Evolutionary conservation across 2,888 invertebrate species (phyloP).

Genomic region (Drosophila lacicola): DNA sequence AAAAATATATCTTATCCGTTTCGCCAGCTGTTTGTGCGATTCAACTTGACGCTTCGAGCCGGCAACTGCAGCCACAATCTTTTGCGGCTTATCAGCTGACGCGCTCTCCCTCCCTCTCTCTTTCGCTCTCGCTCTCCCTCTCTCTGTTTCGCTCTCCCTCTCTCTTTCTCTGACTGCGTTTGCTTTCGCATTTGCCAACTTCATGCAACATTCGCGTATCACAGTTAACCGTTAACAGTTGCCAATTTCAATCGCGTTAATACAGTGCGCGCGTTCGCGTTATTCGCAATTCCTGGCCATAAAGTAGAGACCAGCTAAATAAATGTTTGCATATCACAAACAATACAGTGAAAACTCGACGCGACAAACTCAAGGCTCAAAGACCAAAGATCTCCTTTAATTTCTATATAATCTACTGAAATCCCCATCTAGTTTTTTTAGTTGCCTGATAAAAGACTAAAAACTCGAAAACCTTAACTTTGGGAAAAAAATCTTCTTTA

Average conservation of each 20-base stretch:
- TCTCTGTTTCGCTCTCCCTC: constrained; percentile 3
- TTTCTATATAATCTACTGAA: too few species aligned
- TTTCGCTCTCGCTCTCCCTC: constrained; percentile 7
- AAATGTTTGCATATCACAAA: constrained; percentile 1
- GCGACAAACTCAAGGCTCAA: too few species aligned
- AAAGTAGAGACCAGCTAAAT: constrained; percentile 9
- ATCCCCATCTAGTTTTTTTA: too few species aligned
- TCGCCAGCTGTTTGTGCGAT: constrained; percentile 47
- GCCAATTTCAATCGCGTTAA: constrained; percentile 47
- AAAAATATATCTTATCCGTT: constrained; percentile 44
- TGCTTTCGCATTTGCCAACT: constrained; percentile 30
- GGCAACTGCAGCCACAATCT: constrained; percentile 18
- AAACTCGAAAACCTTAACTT: too few species aligned
- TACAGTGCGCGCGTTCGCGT: constrained; percentile 23
- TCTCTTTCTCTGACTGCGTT: constrained; percentile 2
- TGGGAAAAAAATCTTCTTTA: too few species aligned
- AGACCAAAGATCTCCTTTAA: too few species aligned
- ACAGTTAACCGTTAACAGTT: constrained; percentile 73
- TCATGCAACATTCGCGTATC: constrained; percentile 70
- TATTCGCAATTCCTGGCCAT: constrained; percentile 10
- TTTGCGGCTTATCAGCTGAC: constrained; percentile 41
- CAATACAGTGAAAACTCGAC: constrained; percentile 5
- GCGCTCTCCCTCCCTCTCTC: constrained; percentile 17
- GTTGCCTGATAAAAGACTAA: background rate
- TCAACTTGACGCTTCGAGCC: constrained; percentile 39